Percentiles rank a stretch among this genome's conserved stretches.
phyloP scores from a whole-genome alignment of 2,888 invertebrate species.

The Papilio gigon region DNA sequence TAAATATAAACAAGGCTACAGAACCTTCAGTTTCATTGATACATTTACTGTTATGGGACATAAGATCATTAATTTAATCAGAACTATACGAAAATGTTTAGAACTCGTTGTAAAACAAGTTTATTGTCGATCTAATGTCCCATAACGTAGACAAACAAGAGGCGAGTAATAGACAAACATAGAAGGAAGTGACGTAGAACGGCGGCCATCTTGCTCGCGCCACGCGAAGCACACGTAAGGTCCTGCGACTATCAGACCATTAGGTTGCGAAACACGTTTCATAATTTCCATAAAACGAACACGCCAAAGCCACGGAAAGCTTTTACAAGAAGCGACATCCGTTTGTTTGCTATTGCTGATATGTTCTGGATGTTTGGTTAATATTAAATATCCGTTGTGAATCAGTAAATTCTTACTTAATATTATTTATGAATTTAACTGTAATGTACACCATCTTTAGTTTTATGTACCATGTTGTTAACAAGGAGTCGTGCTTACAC shows the following conservation, averaged over 20 bases:
- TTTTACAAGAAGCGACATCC: constrained; percentile 35
- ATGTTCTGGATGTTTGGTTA: background rate
- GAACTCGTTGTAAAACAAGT: constrained; percentile 40
- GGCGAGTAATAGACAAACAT: constrained; percentile 60
- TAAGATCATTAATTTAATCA: constrained; percentile 2
- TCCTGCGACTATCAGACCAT: constrained; percentile 62
- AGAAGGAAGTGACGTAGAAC: constrained; percentile 66
- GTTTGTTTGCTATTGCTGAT: constrained; percentile 17
- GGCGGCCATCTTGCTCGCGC: constrained; percentile 81
- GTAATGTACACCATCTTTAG: background rate
- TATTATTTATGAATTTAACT: too few species aligned
- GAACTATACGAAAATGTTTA: background rate
- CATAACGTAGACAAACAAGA: constrained; percentile 52
- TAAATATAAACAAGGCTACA: constrained; percentile 48
- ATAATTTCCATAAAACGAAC: constrained; percentile 33
- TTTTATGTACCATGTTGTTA: background rate
- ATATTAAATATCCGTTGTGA: constrained; percentile 1
- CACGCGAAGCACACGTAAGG: constrained; percentile 61
- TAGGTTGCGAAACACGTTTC: constrained; percentile 41
- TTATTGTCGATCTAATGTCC: constrained; percentile 1
- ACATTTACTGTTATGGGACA: constrained; percentile 25
- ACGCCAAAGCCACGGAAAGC: constrained; percentile 41
- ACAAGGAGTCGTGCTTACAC: background rate
- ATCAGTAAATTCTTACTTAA: background rate
- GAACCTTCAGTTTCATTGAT: constrained; percentile 70